Percentiles rank a stretch among this genome's conserved stretches.
Evolutionary conservation across 2,888 invertebrate species (phyloP).

Genomic region (Siphonodentalium dalli): DNA sequence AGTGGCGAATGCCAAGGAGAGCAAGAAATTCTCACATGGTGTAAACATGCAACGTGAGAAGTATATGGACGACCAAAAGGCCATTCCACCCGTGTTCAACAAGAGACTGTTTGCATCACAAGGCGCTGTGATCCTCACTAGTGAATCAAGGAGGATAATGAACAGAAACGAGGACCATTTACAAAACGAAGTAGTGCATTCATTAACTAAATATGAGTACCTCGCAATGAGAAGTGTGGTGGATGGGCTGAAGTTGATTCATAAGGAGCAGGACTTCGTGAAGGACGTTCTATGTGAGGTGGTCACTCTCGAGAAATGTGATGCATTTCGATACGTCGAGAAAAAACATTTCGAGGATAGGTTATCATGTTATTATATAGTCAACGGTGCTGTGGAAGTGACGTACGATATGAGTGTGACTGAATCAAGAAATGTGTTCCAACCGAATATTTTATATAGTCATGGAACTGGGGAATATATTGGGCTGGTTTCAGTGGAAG

Average conservation of each 20-base stretch:
- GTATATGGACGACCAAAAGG: constrained; percentile 31
- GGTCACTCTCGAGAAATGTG: constrained; percentile 42
- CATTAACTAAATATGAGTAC: constrained; percentile 37
- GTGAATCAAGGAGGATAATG: constrained; percentile 45
- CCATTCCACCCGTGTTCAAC: constrained; percentile 48
- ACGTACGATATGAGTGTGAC: constrained; percentile 44
- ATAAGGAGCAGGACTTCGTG: constrained; percentile 46
- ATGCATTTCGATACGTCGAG: constrained; percentile 40
- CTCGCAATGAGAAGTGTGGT: constrained; percentile 44
- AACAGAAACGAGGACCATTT: constrained; percentile 25
- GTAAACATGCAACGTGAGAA: constrained; percentile 14
- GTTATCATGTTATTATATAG: constrained; percentile 48
- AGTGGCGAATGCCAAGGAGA: too few species aligned
- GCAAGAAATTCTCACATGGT: too few species aligned
- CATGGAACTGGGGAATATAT: constrained; percentile 54
- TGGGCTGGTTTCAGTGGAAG: constrained; percentile 48
- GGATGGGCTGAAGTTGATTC: constrained; percentile 46
- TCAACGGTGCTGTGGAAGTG: constrained; percentile 49
- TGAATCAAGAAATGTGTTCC: constrained; percentile 41
- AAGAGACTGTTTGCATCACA: constrained; percentile 48
- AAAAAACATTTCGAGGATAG: constrained; percentile 39
- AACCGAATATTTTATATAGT: constrained; percentile 54
- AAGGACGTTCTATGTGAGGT: constrained; percentile 48
- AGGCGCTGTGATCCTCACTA: constrained; percentile 43
- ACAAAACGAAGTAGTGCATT: constrained; percentile 21